Base-by-base conservation (phyloP, 1,140 invertebrate genomes). In the Antheraea mylitta region DNA sequence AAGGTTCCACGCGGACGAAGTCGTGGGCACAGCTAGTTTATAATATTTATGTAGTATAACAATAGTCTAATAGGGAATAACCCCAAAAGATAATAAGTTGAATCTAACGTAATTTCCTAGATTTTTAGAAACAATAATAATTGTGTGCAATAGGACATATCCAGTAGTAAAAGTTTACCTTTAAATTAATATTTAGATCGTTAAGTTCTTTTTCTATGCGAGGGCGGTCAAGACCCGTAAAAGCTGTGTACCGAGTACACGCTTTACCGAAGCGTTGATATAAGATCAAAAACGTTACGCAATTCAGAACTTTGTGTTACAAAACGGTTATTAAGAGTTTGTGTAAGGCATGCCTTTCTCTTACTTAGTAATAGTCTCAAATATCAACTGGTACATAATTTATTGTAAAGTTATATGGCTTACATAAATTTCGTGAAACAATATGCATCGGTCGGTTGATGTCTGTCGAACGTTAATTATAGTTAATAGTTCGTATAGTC, bases 341-440 rank as follows among this genome's bases (percentile, higher is more conserved):
- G 65, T 66, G 30, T 59, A 59, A 66, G 65, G 18, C 64, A 53
- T 58, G 48, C 65, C 65, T 66, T 66, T 66, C 65, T 66, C 65
- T 66, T 58, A 58, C 45, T 61, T 61, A 61, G 60, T 36, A 61
- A 61, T 61, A 22, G 13, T 61, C 30, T 61, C 9, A 61, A 61
- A 61, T 61, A 61, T 61, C 60, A 61, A 61, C 18, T 11, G 19
- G 60, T 11, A 11, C 30, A 36, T 65, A 65, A 65, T 45, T 13
- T 42, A 9, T 13, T 16, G 45, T 53, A 13, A 53, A 53, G 45
- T 53, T 53, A 53, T 16, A 53, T 53, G 45, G 45, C 45, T 53
- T 53, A 53, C 45, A 53, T 53, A 53, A 53, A 53, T 13, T 53
- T 53, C 9, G 16, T 16, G 11, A n/a, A 53, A 53, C 45, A 53